Evolutionary conservation across 2,797 vertebrate species (phyloP), one percentile per base, ranked within the genome.

Genomic region (Leucoraja ocellata): DNA sequence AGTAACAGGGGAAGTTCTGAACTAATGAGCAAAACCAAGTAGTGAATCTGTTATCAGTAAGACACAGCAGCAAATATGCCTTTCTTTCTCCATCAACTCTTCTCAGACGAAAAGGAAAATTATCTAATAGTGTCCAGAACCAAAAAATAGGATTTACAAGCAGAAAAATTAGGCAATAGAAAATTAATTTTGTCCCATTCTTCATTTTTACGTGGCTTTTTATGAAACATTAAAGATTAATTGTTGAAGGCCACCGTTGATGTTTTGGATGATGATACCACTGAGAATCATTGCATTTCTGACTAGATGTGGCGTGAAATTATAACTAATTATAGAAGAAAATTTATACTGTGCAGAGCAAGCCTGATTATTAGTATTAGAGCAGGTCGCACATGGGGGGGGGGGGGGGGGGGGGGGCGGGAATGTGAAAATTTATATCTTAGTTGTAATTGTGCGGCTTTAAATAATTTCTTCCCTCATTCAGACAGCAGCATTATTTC

Each of bases 241-340:
- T 92, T 74, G 68, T 71, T 91, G 65, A 91, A 91, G 88, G 23
- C 90, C 90, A 46, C 32, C 23, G 71, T 36, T 92, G 68, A 91
- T 73, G 71, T n/a, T 73, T 91, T 74, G 74, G 10, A 39, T 91
- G 90, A 92, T 92, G 90, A 76, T 76, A 54, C 90, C 21, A 92
- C 71, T 54, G 90, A 92, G 90, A 76, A 92, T 92, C 36, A n/a
- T 76, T 71, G 23, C 36, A 74, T 39, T 76, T 92, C 39, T 76
- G 73, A 92, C 23, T 74, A 92, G 90, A 92, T 92, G 90, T 73
- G 65, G 90, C 71, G 39, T 92, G 90, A 92, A 92, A 92, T 92
- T 92, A 92, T 74, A 92, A 76, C 90, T 92, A 92, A 92, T 92
- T 92, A 92, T 58, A 76, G 9, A 39, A 6, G 71, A 54, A 92